Base-by-base conservation (phyloP, 2,888 invertebrate genomes). In the Trissoscelio sp. region DNA sequence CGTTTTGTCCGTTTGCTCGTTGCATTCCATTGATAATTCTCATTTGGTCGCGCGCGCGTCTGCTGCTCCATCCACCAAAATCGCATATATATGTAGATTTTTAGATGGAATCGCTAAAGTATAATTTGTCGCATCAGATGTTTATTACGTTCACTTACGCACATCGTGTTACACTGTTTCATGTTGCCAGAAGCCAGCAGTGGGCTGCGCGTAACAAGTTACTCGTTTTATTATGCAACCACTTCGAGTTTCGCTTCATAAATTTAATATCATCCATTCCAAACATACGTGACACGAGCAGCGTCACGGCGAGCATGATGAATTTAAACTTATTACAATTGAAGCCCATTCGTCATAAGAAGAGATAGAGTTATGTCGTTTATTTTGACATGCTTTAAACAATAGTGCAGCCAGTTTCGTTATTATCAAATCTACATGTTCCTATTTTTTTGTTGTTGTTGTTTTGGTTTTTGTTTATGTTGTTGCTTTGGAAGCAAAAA, bases 201-300 rank as follows among this genome's bases (percentile, higher is more conserved):
- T 48, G 55, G 39, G 60, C 67, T 78, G 74, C 58, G 64, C 73
- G 73, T 81, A 78, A 78, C 78, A 78, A 78, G 81, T 82, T 69
- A 77, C 67, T 73, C 53, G 78, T 82, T 82, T 82, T 82, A 82
- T 82, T 82, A 78, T 78, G 51, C 78, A 81, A 69, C 67, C 77
- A 69, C 67, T 77, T 67, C 53, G 44, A 81, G 78, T 73, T 78
- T 62, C 64, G 72, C 77, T 81, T 80, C 73, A 74, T 83, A 82
- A 79, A 82, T 82, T 75, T 82, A 72, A 82, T 79, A 82, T 75
- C 51, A 75, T 55, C 72, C 46, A 79, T 79, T 82, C 24, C 60
- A 70, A 79, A 72, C 67, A 67, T 72, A 74, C 74, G 75, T 80
- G 75, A 75, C 75, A 70, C 57, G 28, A 64, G 58, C 80, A 69